Base-by-base conservation (phyloP, 2,888 invertebrate genomes). In the Camptogramma bilineatum region DNA sequence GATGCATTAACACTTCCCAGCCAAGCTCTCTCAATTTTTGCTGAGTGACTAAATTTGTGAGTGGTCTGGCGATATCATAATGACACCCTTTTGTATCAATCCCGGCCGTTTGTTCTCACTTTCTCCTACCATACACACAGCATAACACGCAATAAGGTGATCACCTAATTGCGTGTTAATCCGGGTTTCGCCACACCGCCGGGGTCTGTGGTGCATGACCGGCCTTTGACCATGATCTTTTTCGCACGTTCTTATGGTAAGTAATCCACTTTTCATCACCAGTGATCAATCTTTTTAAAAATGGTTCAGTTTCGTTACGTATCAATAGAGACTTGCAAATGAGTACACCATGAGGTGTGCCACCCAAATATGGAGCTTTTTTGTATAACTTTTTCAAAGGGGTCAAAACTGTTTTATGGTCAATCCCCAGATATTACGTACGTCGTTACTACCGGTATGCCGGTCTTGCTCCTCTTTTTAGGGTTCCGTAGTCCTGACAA, bases 61-160 rank as follows among this genome's bases (percentile, higher is more conserved):
- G 64, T 28, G 56, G 48, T 61, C 46, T 61, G 48, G 55, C 51
- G 66, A 71, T 73, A 58, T 73, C 71, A 52, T 72, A 66, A 56
- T 72, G 64, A 42, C 67, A 70, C 50, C 48, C 48, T 51, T 50
- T 46, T 48, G 9, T 56, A 47, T 47, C 19, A 31, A 57, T 57
- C 42, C 47, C 24, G 48, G 50, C 50, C 42, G 39, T 24, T 57
- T 57, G 68, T 19, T 47, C 9, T 34, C 9, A 7, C 3, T 34
- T 34, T 34, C n/a, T n/a, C n/a, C n/a, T n/a, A n/a, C n/a, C n/a
- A n/a, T n/a, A n/a, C n/a, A n/a, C n/a, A n/a, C n/a, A n/a, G n/a
- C n/a, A n/a, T n/a, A n/a, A n/a, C n/a, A n/a, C n/a, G n/a, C n/a
- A n/a, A n/a, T n/a, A n/a, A n/a, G n/a, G n/a, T n/a, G n/a, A n/a